Evolutionary conservation across 1,140 invertebrate genomes (phyloP), one percentile per base, ranked within the genome.

Genomic region (Anthonomus grandis): DNA sequence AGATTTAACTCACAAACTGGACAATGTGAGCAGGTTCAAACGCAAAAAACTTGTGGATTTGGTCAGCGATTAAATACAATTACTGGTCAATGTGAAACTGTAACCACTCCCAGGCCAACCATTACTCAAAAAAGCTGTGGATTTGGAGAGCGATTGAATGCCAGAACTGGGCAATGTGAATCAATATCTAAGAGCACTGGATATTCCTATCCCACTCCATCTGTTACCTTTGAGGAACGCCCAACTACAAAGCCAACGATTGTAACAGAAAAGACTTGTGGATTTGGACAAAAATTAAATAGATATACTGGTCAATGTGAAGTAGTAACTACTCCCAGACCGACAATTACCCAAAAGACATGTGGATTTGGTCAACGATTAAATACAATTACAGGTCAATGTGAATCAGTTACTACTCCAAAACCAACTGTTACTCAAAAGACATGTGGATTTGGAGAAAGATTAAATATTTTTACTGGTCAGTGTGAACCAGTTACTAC

Each of bases 71-170:
- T 39, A 15, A 41, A 39, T 13, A 6, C 53, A 47, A 17, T 41
- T 23, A 46, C 53, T 25, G 39, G 53, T 42, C 21, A 42, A 53
- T 50, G 53, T 45, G n/a, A 47, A 55, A 24, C 46, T 31, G 18
- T 37, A 38, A 39, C 49, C 15, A 25, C 39, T 15, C 17, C 25
- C n/a, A 45, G 19, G 9, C 21, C 21, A 6, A 21, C 8, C 19
- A 44, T 23, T 13, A 36, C 41, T 34, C 12, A 13, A 15, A 45
- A 18, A 3, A 8, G 24, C 9, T 54, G 39, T 17, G 23, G n/a
- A 10, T 51, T 51, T 41, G 49, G 49, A 4, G n/a, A 24, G 17
- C 39, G 13, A 5, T 51, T 25, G 24, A 51, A 51, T 27, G 1
- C 17, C 13, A n/a, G 3, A n/a, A 39, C 4, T 21, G 5, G 34